Evolutionary conservation across 2,888 invertebrate genomes (phyloP), one percentile per base, ranked within the genome.

Genomic region (Osmoderma eremita): DNA sequence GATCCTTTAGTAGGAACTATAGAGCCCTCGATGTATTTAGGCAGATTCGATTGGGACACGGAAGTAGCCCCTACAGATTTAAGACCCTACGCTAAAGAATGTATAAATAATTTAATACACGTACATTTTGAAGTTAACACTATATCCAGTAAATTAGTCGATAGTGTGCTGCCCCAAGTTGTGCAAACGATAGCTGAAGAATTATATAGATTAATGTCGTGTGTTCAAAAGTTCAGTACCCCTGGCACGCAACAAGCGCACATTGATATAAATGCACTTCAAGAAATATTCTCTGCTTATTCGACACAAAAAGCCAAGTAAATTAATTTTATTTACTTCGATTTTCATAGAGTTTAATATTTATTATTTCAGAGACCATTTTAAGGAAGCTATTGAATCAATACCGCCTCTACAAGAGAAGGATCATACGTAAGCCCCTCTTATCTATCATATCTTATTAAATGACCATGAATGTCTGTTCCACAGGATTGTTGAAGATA

Each of bases 1-100:
- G 96, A 97, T 83, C 97, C 97, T 0, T 85, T 98, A 10, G 95
- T 97, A 20, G 97, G 96, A n/a, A 94, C 93, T 4, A 95, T 98
- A 71, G 97, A 98, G 82, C 95, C 94, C 4, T 95, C 94, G 70
- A 97, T 98, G 96, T 97, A 97, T 82, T 86, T 94, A 78, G 96
- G 95, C 0, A 86, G 91, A 67, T 93, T 95, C 78, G 92, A 92
- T 78, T 94, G 95, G 90, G 91, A 92, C 75, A 88, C 89, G 0
- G 91, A 92, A 74, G 86, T 89, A 56, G 86, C 89, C 54, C 91
- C 93, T 0, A 88, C 87, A 3, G 93, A 94, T 78, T 87, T 95
- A 10, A 84, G 93, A 58, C 94, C 94, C 0, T 98, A 97, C 77
- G 91, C 95, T 20, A 96, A 94, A 80, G 93, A 94, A 82, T 92